Percentiles rank a stretch among this genome's conserved stretches.
Evolutionary conservation across 1,140 invertebrate species (phyloP).

Genomic region (Nasonia vitripennis): DNA sequence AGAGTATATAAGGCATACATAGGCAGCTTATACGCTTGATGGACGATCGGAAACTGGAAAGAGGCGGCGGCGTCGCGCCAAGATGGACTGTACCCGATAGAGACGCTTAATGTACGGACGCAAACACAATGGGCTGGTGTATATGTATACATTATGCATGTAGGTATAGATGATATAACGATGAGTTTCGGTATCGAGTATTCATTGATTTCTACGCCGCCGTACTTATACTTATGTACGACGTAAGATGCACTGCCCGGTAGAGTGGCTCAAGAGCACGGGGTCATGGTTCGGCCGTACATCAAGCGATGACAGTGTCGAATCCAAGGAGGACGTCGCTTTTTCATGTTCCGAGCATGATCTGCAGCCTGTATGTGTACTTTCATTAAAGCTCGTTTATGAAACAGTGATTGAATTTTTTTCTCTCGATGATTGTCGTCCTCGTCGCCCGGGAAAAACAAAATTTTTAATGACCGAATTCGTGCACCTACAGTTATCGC

Average conservation of each 20-base stretch:
- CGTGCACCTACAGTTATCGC: not conserved
- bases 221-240: not conserved
- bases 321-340: no score
- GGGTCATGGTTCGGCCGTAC: not conserved
- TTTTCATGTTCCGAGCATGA: no score
- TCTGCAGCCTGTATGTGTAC: no score
- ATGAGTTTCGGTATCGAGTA: slow-evolving; percentile 23
- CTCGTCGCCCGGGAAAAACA: no score
- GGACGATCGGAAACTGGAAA: slow-evolving; percentile 29
- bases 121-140: not conserved
- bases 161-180: not conserved
- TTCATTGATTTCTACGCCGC: slow-evolving; percentile 18
- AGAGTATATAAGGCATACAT: not conserved
- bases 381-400: no score
- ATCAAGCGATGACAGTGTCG: not conserved
- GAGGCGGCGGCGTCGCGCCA: not conserved
- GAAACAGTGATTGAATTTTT: no score
- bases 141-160: not conserved
- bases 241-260: not conserved
- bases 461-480: no score
- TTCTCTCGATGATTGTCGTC: no score
- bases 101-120: not conserved
- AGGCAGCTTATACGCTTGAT: not conserved
- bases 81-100: not conserved
- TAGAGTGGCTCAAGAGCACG: slow-evolving; percentile 1